Conservation (phyloP, 2,888 invertebrate species). For the Flexamia atlantica region DNA sequence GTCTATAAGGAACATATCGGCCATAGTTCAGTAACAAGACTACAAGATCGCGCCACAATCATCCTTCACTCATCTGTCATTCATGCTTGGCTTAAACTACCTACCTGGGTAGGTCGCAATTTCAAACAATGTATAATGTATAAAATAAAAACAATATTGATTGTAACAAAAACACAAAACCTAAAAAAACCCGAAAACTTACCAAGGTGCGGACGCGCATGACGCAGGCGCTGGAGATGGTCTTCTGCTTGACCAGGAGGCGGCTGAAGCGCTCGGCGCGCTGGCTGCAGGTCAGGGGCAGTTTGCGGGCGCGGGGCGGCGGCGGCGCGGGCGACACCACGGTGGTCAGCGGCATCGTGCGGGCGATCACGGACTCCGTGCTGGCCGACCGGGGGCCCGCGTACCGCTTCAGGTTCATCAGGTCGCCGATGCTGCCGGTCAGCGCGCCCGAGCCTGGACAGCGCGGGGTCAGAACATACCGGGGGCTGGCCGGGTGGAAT, state of each 20-base stretch:
- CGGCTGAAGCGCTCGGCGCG: constrained; percentile 39
- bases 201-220: constrained; percentile 47
- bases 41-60: too few species aligned
- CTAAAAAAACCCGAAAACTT: background rate
- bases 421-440: constrained; percentile 84
- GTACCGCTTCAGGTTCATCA: constrained; percentile 87
- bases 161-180: too few species aligned
- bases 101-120: too few species aligned
- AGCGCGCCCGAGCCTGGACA: constrained; percentile 69
- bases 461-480: constrained; percentile 25
- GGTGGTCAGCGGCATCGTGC: constrained; percentile 85
- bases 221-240: background rate
- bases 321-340: constrained; percentile 77
- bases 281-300: constrained; percentile 52
- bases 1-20: too few species aligned
- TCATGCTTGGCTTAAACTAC: too few species aligned
- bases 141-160: too few species aligned
- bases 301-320: constrained; percentile 57
- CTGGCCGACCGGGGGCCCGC: constrained; percentile 83
- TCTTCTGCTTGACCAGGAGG: constrained; percentile 53
- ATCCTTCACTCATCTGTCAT: too few species aligned
- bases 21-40: too few species aligned
- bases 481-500: too few species aligned
- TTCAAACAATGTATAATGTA: too few species aligned
- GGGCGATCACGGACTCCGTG: constrained; percentile 84